phyloP scores from a whole-genome alignment of 2,113 vertebrate species.

The Sinocyclocheilus anophthalmus region DNA sequence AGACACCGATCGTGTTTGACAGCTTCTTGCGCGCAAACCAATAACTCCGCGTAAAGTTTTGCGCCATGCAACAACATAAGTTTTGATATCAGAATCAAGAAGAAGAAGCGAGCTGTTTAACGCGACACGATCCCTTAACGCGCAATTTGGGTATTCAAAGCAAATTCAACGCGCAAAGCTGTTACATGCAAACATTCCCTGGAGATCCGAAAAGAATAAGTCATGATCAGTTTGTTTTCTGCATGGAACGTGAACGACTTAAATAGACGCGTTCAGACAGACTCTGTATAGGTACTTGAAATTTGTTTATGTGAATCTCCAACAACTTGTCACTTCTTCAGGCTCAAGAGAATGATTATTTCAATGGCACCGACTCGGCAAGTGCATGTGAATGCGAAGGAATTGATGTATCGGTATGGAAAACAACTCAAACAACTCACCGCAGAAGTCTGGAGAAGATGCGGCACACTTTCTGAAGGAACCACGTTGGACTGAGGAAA shows the following conservation, averaged over 20 bases:
- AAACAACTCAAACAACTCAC: conserved; percentile 86
- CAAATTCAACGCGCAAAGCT: not conserved
- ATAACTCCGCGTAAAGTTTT: not conserved
- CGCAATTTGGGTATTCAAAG: conserved; percentile 9
- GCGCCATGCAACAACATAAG: not conserved
- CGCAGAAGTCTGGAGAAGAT: conserved; percentile 90
- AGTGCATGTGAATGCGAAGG: conserved; percentile 17
- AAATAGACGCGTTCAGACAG: not conserved
- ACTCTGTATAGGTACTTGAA: conserved; percentile 5
- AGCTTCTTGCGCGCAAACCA: conserved; percentile 33
- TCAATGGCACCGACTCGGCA: conserved; percentile 10
- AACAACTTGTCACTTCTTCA: conserved; percentile 70
- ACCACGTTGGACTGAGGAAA: conserved; percentile 99
- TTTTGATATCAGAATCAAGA: not conserved
- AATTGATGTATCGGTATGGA: conserved; percentile 53
- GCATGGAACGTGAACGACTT: not conserved
- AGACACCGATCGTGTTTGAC: conserved; percentile 27
- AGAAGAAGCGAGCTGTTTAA: not conserved
- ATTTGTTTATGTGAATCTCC: conserved; percentile 37
- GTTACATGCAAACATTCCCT: conserved; percentile 2
- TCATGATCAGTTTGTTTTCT: not conserved
- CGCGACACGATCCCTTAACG: not conserved
- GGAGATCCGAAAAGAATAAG: not conserved
- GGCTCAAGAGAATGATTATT: not conserved
- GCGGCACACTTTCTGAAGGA: conserved; percentile 90